Evolutionary conservation across 2,113 vertebrate species (phyloP).

Genomic region (Myotis davidii): DNA sequence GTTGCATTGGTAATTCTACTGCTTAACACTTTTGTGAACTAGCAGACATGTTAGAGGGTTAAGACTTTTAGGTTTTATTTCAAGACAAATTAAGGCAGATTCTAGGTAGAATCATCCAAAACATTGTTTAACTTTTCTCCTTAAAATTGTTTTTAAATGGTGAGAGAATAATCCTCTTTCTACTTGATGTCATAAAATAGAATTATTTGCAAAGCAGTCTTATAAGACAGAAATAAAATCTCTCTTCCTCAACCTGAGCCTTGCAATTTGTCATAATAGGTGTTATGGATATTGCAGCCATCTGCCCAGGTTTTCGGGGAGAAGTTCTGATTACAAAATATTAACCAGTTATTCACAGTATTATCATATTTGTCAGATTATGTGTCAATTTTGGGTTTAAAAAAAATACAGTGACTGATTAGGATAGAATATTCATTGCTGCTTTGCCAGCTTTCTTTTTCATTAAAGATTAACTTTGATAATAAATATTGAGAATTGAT

Average conservation of each 20-base stretch:
- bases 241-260: not conserved
- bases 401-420: not conserved
- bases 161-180: not conserved
- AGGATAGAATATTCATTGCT: not conserved
- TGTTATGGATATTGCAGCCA: not conserved
- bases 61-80: constrained; percentile 34
- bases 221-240: not conserved
- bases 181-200: not conserved
- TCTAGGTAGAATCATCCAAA: not conserved
- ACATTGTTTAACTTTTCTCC: not conserved
- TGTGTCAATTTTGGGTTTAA: not conserved
- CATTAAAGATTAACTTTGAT: constrained; percentile 6
- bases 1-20: not conserved
- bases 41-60: not conserved
- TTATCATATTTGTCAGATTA: not conserved
- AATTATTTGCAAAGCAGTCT: constrained; percentile 13
- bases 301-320: not conserved
- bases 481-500: not conserved
- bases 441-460: constrained; percentile 8
- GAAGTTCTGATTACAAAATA: not conserved
- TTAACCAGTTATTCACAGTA: not conserved
- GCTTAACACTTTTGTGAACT: not conserved
- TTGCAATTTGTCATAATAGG: not conserved
- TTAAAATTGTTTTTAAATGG: constrained; percentile 15
- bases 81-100: not conserved